Conservation (phyloP, 2,888 invertebrate genomes). For the Chromoteleia sp. region DNA sequence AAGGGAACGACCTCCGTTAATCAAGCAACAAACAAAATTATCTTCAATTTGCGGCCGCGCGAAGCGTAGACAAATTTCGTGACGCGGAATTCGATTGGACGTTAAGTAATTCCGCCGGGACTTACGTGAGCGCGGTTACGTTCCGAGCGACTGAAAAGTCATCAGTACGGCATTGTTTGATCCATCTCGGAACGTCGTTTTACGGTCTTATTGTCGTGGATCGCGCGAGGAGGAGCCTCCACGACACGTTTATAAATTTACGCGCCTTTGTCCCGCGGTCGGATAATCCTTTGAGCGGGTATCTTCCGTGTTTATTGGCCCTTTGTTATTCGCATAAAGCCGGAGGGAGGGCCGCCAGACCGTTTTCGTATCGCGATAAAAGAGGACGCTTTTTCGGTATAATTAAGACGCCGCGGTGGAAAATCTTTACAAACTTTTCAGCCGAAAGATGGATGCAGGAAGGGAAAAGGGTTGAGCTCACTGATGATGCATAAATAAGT, state of each 20-base stretch:
- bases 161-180: constrained; percentile 72
- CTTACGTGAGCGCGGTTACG: constrained; percentile 36
- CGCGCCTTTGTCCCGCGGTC: constrained; percentile 75
- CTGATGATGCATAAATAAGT: constrained; percentile 84
- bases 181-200: constrained; percentile 73
- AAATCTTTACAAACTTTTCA: constrained; percentile 83
- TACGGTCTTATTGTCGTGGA: constrained; percentile 79
- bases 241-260: constrained; percentile 83
- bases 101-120: constrained; percentile 28
- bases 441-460: constrained; percentile 80
- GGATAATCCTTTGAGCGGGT: constrained; percentile 69
- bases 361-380: constrained; percentile 72
- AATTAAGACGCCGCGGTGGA: constrained; percentile 80
- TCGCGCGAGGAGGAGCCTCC: constrained; percentile 69
- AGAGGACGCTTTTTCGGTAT: constrained; percentile 74
- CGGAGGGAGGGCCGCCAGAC: constrained; percentile 66
- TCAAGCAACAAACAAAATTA: constrained; percentile 41
- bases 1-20: constrained; percentile 33
- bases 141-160: constrained; percentile 36
- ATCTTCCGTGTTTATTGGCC: constrained; percentile 75
- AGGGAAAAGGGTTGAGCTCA: constrained; percentile 79
- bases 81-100: constrained; percentile 3
- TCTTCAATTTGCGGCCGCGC: neutral
- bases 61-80: neutral
- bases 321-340: constrained; percentile 74